A percentile compares a stretch with the other conserved stretches of the same genome.
These are phyloP conservation scores for Leptestheria dahalacensis DNA, from an alignment of 1,140 invertebrate genomes.

Conservation along the genomic window DNA sequence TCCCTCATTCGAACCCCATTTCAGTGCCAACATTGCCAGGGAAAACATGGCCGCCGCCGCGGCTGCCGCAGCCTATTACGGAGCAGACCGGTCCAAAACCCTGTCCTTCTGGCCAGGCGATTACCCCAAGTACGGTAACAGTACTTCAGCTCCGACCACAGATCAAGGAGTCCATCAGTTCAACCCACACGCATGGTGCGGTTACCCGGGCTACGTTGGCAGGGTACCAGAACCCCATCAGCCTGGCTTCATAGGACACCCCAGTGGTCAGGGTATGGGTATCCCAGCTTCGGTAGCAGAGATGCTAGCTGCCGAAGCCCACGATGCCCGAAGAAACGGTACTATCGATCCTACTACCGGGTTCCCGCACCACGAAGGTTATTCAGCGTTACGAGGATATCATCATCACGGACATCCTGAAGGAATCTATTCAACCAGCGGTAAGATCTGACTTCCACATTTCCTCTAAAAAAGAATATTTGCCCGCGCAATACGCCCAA, in stretches of 20 bases:
- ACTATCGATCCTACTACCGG: constrained; percentile 45
- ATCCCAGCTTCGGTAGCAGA: constrained; percentile 19
- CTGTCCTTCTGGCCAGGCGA: constrained; percentile 31
- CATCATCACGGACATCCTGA: constrained; percentile 50
- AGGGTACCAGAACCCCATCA: constrained; percentile 25
- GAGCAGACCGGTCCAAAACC: constrained; percentile 30
- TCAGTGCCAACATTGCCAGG: constrained; percentile 42
- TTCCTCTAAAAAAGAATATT: neutral
- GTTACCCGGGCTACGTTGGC: constrained; percentile 41
- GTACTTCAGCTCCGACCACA: neutral
- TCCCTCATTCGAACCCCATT: constrained; percentile 34
- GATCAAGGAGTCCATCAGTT: constrained; percentile 21
- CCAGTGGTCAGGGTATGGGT: constrained; percentile 12
- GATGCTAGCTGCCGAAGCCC: constrained; percentile 38
- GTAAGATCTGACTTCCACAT: neutral
- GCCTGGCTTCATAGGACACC: constrained; percentile 5
- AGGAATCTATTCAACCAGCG: constrained; percentile 25
- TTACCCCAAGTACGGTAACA: neutral
- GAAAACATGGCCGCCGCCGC: constrained; percentile 46
- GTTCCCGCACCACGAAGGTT: constrained; percentile 43
- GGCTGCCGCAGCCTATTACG: constrained; percentile 37
- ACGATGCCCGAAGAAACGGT: constrained; percentile 28
- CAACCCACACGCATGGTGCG: constrained; percentile 23
- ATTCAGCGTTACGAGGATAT: constrained; percentile 51
- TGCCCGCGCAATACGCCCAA: neutral